Evolutionary conservation across 2,888 invertebrate species (phyloP).

Genomic region (Athalia circularis): DNA sequence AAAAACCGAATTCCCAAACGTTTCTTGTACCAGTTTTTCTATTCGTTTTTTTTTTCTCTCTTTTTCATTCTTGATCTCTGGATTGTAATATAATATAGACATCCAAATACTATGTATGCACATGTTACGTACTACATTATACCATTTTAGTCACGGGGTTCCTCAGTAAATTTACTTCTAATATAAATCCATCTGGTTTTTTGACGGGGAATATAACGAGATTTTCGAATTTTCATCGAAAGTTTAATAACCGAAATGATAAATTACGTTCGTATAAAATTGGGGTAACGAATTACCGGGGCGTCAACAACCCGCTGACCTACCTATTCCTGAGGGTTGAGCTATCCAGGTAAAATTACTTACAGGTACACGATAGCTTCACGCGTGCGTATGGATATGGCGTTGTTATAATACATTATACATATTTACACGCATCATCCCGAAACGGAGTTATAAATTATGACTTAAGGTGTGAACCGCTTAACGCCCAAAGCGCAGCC

Average conservation of each 20-base stretch:
- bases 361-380: too few species aligned
- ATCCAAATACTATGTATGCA: background rate
- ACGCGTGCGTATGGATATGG: too few species aligned
- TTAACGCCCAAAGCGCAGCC: slow-evolving; percentile 34
- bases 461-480: slow-evolving; percentile 38
- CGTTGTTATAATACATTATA: background rate
- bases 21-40: slow-evolving; percentile 14
- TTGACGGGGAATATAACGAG: slow-evolving; percentile 25
- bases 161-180: slow-evolving; percentile 5
- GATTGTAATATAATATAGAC: too few species aligned
- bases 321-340: too few species aligned
- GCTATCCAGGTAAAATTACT: too few species aligned
- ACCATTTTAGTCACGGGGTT: background rate
- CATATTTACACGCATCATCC: slow-evolving; percentile 33
- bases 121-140: background rate
- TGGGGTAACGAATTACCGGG: slow-evolving; percentile 23
- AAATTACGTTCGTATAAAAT: slow-evolving; percentile 1
- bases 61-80: too few species aligned
- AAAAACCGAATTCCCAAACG: slow-evolving; percentile 38
- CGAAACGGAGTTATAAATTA: slow-evolving; percentile 33
- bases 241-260: slow-evolving; percentile 33
- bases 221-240: slow-evolving; percentile 26
- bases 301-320: background rate
- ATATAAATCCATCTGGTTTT: slow-evolving; percentile 13
- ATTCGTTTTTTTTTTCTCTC: too few species aligned